phyloP scores from a whole-genome alignment of 2,113 vertebrate species.

The Synchiropus splendidus region DNA sequence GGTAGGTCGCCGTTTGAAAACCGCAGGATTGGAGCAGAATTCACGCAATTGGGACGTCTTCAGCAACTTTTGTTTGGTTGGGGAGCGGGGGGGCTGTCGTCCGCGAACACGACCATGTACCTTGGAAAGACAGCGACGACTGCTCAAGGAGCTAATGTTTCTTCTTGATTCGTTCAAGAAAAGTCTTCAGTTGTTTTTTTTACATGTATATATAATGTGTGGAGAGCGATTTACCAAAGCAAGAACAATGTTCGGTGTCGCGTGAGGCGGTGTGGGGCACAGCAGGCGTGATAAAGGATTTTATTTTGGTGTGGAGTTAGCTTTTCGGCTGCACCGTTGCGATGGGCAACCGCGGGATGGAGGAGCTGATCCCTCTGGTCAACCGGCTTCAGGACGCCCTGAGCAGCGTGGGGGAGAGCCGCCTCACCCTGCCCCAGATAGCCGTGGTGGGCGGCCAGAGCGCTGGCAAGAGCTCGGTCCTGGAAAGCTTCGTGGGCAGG shows the following conservation, averaged over 20 bases:
- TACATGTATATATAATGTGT: too few species aligned
- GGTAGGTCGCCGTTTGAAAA: too few species aligned
- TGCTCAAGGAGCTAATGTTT: too few species aligned
- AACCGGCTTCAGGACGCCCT: conserved; percentile 86
- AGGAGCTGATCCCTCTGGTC: conserved; percentile 87
- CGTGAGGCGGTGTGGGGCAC: conserved; percentile 3
- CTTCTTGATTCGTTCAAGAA: too few species aligned
- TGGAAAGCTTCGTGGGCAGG: conserved; percentile 85
- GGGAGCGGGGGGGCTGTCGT: too few species aligned
- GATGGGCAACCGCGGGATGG: conserved; percentile 81
- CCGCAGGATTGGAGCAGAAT: too few species aligned
- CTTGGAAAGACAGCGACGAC: too few species aligned
- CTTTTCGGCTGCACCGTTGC: conserved; percentile 22
- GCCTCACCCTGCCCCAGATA: conserved; percentile 79
- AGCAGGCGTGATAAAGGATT: neutral
- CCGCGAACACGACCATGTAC: too few species aligned
- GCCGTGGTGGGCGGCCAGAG: conserved; percentile 85
- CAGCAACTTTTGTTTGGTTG: too few species aligned
- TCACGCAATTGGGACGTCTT: too few species aligned
- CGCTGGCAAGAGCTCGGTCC: conserved; percentile 82
- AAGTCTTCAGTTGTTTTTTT: too few species aligned
- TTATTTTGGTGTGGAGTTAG: neutral
- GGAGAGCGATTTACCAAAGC: too few species aligned
- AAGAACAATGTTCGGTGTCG: conserved; percentile 6
- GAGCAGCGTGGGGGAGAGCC: conserved; percentile 73